Conservation (phyloP, 2,797 vertebrate genomes). For the Fistularia tabacaria region DNA sequence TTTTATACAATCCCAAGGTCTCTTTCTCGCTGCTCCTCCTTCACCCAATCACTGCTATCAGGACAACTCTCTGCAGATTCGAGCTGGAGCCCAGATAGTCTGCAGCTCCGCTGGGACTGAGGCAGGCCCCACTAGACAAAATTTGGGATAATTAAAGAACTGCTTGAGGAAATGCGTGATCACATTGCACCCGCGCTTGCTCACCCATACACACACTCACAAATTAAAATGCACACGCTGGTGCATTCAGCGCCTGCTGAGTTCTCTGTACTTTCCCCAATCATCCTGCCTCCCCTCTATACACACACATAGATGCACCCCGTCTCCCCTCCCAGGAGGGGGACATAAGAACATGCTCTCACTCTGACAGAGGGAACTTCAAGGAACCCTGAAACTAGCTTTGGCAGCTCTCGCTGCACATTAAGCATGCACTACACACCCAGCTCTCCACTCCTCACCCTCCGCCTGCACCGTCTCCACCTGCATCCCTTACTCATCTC, state of each 20-base stretch:
- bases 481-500: conserved; percentile 24
- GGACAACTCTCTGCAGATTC: conserved; percentile 41
- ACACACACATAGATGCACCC: conserved; percentile 3
- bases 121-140: conserved; percentile 42
- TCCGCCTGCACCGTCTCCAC: conserved; percentile 31
- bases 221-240: conserved; percentile 8
- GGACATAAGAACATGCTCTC: conserved; percentile 43
- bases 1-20: too few relatives aligned
- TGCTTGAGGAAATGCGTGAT: conserved; percentile 40
- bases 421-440: conserved; percentile 31
- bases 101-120: conserved; percentile 34
- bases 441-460: conserved; percentile 12
- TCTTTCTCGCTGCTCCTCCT: conserved; percentile 42
- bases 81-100: conserved; percentile 45
- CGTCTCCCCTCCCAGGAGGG: conserved; percentile 18
- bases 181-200: conserved; percentile 7
- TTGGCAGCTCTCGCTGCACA: conserved; percentile 42
- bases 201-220: conserved; percentile 2
- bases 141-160: conserved; percentile 57
- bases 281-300: conserved; percentile 5
- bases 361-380: conserved; percentile 42
- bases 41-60: conserved; percentile 46
- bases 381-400: conserved; percentile 47
- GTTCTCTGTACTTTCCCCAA: conserved; percentile 6
- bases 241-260: conserved; percentile 9